Evolutionary conservation across 2,113 vertebrate genomes (phyloP).

Genomic region (Ceyx margarethae): DNA sequence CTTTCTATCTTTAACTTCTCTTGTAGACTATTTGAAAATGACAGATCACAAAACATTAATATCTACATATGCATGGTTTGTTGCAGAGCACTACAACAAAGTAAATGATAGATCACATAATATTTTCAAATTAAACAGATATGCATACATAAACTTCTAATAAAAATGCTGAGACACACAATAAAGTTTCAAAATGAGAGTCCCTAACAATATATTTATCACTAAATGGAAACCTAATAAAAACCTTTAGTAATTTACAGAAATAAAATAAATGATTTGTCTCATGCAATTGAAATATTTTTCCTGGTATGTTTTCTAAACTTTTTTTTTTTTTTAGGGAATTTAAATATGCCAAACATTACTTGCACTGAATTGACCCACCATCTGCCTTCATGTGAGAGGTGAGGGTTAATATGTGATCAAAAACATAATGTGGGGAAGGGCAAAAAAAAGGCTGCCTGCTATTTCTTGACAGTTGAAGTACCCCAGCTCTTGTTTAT

Average conservation of each 20-base stretch:
- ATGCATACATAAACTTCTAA: background rate
- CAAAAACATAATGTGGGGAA: background rate
- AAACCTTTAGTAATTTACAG: background rate
- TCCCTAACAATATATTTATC: background rate
- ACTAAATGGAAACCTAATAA: background rate
- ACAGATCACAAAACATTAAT: background rate
- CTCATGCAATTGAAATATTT: background rate
- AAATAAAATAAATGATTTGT: background rate
- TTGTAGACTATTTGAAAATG: background rate
- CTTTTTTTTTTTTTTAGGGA: background rate
- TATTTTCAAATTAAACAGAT: background rate
- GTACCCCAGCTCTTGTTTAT: background rate
- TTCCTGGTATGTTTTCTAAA: background rate
- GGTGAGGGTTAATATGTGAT: background rate
- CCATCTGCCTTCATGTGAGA: background rate
- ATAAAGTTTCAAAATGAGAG: background rate
- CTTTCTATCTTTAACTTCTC: background rate
- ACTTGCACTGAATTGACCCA: background rate
- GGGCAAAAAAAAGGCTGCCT: background rate
- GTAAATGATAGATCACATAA: background rate
- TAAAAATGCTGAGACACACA: background rate
- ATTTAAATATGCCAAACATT: background rate
- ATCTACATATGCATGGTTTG: background rate
- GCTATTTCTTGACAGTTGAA: background rate
- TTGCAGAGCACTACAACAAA: background rate